These are phyloP conservation scores for Monomorium pharaonis DNA, from an alignment of 1,140 invertebrate species.

Conservation along the genomic window DNA sequence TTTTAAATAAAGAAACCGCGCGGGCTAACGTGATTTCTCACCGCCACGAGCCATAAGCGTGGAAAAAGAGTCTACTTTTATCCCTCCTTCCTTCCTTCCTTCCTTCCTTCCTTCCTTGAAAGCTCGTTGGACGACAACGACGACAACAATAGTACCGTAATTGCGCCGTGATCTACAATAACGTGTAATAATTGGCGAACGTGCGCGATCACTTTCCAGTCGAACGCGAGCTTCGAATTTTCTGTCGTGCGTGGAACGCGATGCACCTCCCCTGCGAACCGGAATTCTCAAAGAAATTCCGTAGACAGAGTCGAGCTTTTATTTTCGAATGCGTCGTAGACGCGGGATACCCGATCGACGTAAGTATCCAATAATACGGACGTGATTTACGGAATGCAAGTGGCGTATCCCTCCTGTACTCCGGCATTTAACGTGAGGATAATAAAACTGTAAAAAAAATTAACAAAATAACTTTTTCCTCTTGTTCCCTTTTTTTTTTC, in stretches of 20 bases:
- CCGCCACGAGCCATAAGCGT: slow-evolving; percentile 19
- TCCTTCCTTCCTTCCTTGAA: neutral
- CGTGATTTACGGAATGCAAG: slow-evolving; percentile 64
- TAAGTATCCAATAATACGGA: slow-evolving; percentile 68
- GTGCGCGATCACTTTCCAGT: slow-evolving; percentile 12
- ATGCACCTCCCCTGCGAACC: neutral
- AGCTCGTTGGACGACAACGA: neutral
- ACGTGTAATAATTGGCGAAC: slow-evolving; percentile 42
- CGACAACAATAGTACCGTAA: slow-evolving; percentile 19
- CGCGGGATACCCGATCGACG: slow-evolving; percentile 65
- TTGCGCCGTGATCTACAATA: slow-evolving; percentile 53
- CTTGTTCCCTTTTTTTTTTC: neutral
- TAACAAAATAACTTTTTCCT: neutral
- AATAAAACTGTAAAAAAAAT: neutral
- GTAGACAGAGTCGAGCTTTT: slow-evolving; percentile 45
- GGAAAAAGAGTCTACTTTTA: slow-evolving; percentile 7
- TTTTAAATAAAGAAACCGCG: slow-evolving; percentile 67
- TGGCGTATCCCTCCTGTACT: neutral
- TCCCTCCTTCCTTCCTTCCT: too few relatives aligned
- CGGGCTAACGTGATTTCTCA: slow-evolving; percentile 65
- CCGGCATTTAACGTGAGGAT: neutral
- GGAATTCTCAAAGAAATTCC: slow-evolving; percentile 66
- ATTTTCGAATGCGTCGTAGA: slow-evolving; percentile 62
- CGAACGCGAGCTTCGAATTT: slow-evolving; percentile 53
- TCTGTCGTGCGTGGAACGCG: slow-evolving; percentile 44